Evolutionary conservation across 53 echinoderm and acorn worm genomes (phyloP).

Genomic region (Patiria pectinifera): DNA sequence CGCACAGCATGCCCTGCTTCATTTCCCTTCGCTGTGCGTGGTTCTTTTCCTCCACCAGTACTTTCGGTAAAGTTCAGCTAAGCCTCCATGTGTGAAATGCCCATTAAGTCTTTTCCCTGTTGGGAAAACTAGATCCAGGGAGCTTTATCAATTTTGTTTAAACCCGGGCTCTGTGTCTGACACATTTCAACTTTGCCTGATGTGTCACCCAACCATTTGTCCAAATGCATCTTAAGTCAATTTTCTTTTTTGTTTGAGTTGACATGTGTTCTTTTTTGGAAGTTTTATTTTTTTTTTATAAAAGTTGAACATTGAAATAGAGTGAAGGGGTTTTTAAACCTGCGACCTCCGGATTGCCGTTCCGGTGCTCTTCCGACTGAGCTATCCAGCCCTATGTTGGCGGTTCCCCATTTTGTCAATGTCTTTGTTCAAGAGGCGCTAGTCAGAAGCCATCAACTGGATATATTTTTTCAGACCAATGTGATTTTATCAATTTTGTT

Average conservation of each 20-base stretch:
- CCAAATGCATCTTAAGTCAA: neutral
- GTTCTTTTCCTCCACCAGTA: neutral
- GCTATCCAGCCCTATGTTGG: no score
- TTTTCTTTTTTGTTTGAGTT: neutral
- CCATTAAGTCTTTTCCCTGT: slow-evolving; percentile 21
- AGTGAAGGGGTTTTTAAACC: neutral
- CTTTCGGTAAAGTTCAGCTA: slow-evolving; percentile 5
- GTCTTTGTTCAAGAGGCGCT: no score
- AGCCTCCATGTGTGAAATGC: slow-evolving; percentile 34
- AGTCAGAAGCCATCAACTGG: no score
- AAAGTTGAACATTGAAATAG: neutral
- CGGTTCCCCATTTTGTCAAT: no score
- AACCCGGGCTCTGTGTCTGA: neutral
- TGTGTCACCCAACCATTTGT: neutral
- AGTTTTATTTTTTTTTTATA: no score
- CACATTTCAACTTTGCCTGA: neutral
- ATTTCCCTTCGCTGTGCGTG: neutral
- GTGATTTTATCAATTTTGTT: no score
- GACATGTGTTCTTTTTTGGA: neutral
- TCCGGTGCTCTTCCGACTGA: no score
- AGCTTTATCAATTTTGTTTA: neutral
- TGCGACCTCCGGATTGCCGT: no score
- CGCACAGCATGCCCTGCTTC: neutral
- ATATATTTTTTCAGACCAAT: no score
- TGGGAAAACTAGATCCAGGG: slow-evolving; percentile 5